phyloP scores from a whole-genome alignment of 2,113 vertebrate species.

The Promerops cafer region DNA sequence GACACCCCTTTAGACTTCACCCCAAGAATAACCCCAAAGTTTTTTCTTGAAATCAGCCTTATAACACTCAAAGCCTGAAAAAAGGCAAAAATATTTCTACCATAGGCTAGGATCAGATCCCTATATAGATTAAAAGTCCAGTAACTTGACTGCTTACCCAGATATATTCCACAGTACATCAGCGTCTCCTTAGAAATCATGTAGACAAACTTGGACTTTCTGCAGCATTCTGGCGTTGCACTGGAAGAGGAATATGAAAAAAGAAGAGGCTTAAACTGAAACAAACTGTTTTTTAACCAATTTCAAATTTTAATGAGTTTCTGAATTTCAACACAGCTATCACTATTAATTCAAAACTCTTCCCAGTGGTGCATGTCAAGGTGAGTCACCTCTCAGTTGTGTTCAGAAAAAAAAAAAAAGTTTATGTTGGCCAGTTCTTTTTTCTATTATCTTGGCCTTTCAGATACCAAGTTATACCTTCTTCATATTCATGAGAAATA shows the following conservation, averaged over 20 bases:
- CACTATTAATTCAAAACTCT: neutral
- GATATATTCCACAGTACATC: neutral
- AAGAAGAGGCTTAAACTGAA: neutral
- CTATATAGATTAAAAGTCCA: neutral
- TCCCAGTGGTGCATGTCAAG: neutral
- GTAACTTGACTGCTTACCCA: neutral
- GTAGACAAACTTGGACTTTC: neutral
- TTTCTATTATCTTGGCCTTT: neutral
- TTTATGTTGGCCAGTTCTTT: neutral
- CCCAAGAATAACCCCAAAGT: neutral
- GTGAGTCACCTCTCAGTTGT: neutral
- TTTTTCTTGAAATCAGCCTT: neutral
- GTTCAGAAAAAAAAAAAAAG: neutral
- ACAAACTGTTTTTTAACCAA: neutral
- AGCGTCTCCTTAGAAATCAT: neutral
- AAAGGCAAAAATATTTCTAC: neutral
- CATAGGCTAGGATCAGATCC: neutral
- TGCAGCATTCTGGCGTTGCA: neutral
- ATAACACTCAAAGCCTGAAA: neutral
- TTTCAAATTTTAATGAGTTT: neutral
- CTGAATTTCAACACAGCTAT: neutral
- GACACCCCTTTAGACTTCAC: neutral
- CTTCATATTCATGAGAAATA: neutral
- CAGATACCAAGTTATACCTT: neutral
- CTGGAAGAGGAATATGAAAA: neutral